Percentiles rank a stretch among this genome's conserved stretches.
Evolutionary conservation across 1,140 invertebrate species (phyloP).

Genomic region (Brachionus paranguensis): DNA sequence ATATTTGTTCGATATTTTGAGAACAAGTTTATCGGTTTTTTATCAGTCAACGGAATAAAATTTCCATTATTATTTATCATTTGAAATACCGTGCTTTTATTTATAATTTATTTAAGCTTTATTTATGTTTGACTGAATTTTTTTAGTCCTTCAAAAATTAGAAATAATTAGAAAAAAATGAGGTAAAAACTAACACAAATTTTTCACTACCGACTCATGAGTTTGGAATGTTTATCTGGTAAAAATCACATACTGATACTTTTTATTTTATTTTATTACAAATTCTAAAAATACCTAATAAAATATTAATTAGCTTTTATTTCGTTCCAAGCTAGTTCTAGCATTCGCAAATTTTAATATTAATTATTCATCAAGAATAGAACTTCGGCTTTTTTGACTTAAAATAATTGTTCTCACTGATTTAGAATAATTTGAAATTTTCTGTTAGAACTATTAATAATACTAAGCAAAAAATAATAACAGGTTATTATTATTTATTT

Average conservation of each 20-base stretch:
- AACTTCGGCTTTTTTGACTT: not conserved
- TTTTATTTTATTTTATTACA: not conserved
- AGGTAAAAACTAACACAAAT: not conserved
- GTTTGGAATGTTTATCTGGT: not conserved
- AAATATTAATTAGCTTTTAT: not conserved
- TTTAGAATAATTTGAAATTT: not conserved
- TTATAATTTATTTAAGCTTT: not conserved
- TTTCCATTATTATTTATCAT: not conserved
- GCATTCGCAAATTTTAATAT: not conserved
- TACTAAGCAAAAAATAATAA: too few species aligned
- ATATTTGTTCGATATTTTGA: not conserved
- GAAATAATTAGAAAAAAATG: not conserved
- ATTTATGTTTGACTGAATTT: not conserved
- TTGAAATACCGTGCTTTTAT: not conserved
- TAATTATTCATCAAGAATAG: not conserved
- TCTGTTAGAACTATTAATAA: not conserved
- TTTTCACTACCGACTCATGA: not conserved
- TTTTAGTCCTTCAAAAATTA: not conserved
- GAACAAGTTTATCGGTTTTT: not conserved
- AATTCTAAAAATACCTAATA: not conserved
- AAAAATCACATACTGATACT: not conserved
- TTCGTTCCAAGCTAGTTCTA: not conserved
- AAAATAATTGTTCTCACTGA: not conserved
- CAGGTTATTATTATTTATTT: too few species aligned
- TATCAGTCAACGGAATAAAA: not conserved